These are phyloP conservation scores for mouse (Mus musculus) DNA, from an alignment of 2,113 vertebrate species.

Conservation along the genomic window DNA sequence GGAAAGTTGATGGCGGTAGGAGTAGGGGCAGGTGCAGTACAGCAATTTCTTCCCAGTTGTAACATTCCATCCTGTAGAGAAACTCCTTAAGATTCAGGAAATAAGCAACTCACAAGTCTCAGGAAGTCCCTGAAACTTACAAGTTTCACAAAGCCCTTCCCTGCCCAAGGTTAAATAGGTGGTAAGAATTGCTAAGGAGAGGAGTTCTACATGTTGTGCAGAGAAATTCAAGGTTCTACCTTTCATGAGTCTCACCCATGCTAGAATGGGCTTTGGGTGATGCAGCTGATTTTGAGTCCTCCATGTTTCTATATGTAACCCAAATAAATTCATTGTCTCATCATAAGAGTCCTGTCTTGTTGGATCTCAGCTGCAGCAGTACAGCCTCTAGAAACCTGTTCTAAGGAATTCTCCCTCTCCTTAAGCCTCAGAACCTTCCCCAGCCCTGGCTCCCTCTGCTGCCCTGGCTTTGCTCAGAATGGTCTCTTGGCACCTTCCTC, in stretches of 20 bases:
- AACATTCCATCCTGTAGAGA: neutral
- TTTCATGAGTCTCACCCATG: neutral
- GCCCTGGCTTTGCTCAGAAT: neutral
- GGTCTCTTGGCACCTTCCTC: neutral
- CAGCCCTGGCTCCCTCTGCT: neutral
- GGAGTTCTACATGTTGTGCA: neutral
- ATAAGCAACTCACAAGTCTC: neutral
- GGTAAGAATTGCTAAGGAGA: neutral
- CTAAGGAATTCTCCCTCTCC: neutral
- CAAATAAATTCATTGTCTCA: neutral
- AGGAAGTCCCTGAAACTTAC: neutral
- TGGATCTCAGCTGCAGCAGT: neutral
- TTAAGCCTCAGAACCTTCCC: neutral
- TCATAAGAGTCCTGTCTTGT: accelerated
- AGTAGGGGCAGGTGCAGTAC: neutral
- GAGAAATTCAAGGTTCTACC: neutral
- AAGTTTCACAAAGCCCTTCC: neutral
- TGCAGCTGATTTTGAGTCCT: neutral
- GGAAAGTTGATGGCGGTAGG: neutral
- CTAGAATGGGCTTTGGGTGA: neutral
- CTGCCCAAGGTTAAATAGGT: neutral
- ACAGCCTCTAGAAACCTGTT: accelerated
- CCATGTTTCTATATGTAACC: neutral
- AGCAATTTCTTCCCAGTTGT: neutral
- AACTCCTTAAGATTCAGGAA: neutral